A percentile compares a stretch with the other conserved stretches of the same genome.
Conservation (phyloP, 2,113 vertebrate genomes). For the Ovibos moschatus region DNA sequence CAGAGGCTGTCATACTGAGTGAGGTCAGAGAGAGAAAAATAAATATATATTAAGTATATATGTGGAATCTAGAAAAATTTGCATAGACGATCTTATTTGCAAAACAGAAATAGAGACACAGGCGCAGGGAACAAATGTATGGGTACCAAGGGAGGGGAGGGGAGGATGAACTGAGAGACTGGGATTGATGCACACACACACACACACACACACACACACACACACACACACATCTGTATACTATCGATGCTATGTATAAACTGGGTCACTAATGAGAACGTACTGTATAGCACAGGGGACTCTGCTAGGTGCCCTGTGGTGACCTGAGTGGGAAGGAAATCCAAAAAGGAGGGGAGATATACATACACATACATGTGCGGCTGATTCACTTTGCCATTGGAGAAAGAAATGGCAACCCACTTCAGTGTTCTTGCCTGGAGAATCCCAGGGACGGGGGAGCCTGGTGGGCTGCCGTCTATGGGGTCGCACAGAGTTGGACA, state of each 20-base stretch:
- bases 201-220: not conserved
- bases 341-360: not conserved
- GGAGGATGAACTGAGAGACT: not conserved
- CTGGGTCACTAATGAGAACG: not conserved
- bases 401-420: too few species aligned
- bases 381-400: too few species aligned
- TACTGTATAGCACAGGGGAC: not conserved
- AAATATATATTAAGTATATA: not conserved
- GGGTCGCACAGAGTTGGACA: too few species aligned
- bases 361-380: fast-evolving
- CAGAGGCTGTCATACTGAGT: not conserved
- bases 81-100: not conserved
- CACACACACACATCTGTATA: too few species aligned
- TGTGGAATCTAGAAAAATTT: not conserved
- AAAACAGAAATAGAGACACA: not conserved
- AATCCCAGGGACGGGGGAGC: too few species aligned
- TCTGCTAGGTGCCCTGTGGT: not conserved
- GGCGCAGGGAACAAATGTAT: fast-evolving
- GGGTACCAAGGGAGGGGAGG: not conserved
- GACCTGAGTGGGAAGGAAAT: not conserved
- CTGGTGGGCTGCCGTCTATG: too few species aligned
- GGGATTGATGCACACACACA: not conserved
- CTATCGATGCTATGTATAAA: not conserved
- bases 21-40: not conserved
- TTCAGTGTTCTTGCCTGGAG: too few species aligned